Conservation (phyloP, 2,113 vertebrate species). For the Scomber japonicus region DNA sequence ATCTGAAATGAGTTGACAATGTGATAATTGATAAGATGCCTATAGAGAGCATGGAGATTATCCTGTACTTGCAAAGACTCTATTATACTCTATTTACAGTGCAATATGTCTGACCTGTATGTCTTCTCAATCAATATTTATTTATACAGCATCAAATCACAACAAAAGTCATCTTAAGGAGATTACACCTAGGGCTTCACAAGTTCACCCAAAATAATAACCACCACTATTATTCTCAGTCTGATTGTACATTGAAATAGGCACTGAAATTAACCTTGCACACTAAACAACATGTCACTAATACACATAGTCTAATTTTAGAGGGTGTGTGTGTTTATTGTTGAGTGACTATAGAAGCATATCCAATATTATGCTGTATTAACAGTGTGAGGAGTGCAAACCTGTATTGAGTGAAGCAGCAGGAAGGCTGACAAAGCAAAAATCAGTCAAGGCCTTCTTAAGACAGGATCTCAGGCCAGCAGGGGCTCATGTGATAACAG, state of each 20-base stretch:
- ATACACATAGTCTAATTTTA: no score
- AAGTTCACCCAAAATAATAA: neutral
- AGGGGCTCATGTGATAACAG: neutral
- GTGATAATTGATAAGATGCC: constrained; percentile 57
- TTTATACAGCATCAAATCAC: no score
- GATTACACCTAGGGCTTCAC: neutral
- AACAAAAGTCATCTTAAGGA: no score
- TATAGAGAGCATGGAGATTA: neutral
- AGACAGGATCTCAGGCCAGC: neutral
- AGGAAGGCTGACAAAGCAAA: neutral
- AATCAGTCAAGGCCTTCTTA: neutral
- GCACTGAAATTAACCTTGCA: no score
- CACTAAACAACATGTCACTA: no score
- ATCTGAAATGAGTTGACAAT: constrained; percentile 49
- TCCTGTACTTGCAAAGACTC: neutral
- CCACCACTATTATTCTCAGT: no score
- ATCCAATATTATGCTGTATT: neutral
- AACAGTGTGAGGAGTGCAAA: neutral
- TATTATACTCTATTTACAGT: neutral
- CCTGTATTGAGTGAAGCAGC: neutral
- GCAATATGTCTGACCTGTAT: neutral
- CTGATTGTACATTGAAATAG: no score
- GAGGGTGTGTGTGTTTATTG: neutral
- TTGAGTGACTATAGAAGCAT: neutral
- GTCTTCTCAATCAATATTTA: neutral